phyloP scores from a whole-genome alignment of 2,113 vertebrate genomes.

The Nothoprocta perdicaria region DNA sequence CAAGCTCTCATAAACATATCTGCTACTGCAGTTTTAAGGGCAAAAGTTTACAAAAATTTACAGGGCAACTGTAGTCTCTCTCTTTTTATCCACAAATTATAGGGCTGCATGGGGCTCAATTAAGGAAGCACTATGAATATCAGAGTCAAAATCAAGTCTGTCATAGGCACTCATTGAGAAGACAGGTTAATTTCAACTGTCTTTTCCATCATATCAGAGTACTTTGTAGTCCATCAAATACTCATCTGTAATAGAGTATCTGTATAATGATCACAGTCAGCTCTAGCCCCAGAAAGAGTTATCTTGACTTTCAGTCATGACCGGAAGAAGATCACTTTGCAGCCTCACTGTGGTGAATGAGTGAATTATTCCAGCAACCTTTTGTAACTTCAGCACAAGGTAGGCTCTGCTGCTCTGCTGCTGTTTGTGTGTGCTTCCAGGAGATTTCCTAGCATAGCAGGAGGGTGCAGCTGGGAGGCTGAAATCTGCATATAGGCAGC shows the following conservation, averaged over 20 bases:
- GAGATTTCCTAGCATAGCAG: neutral
- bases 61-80: neutral
- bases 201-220: neutral
- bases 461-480: neutral
- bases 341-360: neutral
- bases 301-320: neutral
- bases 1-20: neutral
- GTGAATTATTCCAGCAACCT: neutral
- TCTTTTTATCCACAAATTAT: neutral
- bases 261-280: neutral
- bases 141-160: neutral
- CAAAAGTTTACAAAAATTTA: neutral
- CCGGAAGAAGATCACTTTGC: neutral
- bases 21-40: neutral
- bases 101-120: neutral
- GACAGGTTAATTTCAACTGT: neutral
- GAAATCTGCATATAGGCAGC: neutral
- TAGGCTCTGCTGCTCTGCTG: neutral
- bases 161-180: neutral
- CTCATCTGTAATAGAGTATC: neutral
- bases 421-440: neutral
- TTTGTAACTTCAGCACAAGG: neutral
- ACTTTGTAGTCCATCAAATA: neutral
- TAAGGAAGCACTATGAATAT: neutral
- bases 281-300: neutral